A percentile compares a stretch with the other conserved stretches of the same genome.
phyloP scores from a whole-genome alignment of 2,888 invertebrate genomes.

The Scrobipalpa atriplicella region DNA sequence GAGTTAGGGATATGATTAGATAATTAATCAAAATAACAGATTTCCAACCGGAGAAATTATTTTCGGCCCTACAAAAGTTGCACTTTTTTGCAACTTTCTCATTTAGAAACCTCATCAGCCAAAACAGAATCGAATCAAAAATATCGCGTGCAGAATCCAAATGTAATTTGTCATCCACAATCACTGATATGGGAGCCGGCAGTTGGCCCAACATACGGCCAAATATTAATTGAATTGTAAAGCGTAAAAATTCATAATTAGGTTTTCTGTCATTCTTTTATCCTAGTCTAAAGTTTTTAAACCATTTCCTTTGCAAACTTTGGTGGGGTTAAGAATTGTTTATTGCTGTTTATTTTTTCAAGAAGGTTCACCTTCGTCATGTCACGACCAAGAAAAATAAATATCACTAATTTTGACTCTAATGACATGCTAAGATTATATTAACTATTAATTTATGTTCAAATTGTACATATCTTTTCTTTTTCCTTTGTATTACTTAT shows the following conservation, averaged over 20 bases:
- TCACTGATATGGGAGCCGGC: conserved; percentile 47
- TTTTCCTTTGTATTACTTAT: not conserved
- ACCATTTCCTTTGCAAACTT: no score
- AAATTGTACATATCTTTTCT: not conserved
- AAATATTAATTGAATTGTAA: conserved; percentile 33
- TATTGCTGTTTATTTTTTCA: no score
- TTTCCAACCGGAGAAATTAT: not conserved
- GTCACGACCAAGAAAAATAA: no score
- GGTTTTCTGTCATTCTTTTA: no score
- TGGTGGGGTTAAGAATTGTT: no score
- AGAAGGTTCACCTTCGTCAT: no score
- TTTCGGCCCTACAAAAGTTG: not conserved
- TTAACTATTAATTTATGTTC: not conserved
- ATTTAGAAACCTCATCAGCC: conserved; percentile 14
- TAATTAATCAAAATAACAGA: not conserved
- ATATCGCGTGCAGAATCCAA: conserved; percentile 54
- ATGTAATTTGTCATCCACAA: conserved; percentile 60
- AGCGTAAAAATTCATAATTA: conserved; percentile 45
- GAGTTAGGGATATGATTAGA: not conserved
- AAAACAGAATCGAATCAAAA: conserved; percentile 38
- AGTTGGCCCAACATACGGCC: conserved; percentile 28
- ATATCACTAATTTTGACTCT: no score
- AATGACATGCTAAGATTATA: no score
- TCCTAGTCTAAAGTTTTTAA: no score
- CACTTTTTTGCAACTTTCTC: not conserved